Percentiles rank a stretch among this genome's conserved stretches.
Conservation (phyloP, 2,113 vertebrate species). For the Eretmochelys imbricata region DNA sequence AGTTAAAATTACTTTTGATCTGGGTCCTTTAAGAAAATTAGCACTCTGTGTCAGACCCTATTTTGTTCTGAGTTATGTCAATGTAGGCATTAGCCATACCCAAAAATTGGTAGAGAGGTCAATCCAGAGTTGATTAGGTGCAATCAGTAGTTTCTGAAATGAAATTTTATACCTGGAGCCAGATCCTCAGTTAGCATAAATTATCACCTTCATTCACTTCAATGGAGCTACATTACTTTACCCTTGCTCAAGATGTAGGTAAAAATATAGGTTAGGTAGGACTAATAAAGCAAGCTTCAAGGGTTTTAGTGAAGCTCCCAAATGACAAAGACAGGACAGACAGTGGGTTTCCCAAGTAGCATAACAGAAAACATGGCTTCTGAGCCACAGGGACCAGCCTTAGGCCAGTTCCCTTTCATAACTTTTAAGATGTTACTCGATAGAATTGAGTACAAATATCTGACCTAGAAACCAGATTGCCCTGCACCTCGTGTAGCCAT, state of each 20-base stretch:
- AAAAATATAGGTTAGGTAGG: not conserved
- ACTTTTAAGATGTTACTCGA: not conserved
- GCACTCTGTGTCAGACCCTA: not conserved
- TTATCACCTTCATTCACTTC: not conserved
- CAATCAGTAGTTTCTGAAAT: not conserved
- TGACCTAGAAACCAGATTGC: not conserved
- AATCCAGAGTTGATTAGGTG: not conserved
- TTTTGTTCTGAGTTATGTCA: not conserved
- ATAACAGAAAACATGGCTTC: not conserved
- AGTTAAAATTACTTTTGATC: not conserved
- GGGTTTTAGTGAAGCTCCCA: not conserved
- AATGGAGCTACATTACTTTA: not conserved
- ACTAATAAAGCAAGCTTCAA: rapidly evolving
- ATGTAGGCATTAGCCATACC: not conserved
- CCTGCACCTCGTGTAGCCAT: not conserved
- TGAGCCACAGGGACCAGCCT: not conserved
- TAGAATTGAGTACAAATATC: not conserved
- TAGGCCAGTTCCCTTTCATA: too few relatives aligned
- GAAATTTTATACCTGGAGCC: not conserved
- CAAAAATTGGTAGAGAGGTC: not conserved
- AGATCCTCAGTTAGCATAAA: not conserved
- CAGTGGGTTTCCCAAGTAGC: not conserved
- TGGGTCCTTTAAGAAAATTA: not conserved
- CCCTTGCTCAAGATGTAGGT: not conserved
- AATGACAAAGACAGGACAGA: rapidly evolving